Base-by-base conservation (phyloP, 2,113 vertebrate genomes). In the Podilymbus podiceps region DNA sequence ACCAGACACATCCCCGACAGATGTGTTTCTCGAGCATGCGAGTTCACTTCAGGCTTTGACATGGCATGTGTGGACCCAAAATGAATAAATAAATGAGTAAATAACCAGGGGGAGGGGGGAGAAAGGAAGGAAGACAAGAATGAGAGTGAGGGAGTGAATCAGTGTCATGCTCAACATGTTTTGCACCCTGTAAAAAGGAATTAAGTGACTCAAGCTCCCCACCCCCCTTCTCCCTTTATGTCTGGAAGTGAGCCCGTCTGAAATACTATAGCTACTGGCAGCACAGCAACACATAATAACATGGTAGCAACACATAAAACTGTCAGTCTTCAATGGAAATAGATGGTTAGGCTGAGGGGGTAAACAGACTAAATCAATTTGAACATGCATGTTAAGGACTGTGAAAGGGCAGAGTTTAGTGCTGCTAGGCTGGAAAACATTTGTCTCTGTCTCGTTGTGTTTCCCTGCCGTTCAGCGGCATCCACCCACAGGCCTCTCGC, bases 261-360 rank as follows among this genome's bases (percentile, higher is more conserved):
- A 98, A 99, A 98, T 93, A 97, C 98, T 98, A 98, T 98, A 97
- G 98, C 97, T 98, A 98, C 98, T 96, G 97, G 98, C 98, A 96
- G 98, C 97, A 89, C 97, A 98, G 97, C 97, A 97, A 98, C 97
- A 98, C 98, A 98, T 98, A 98, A 98, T 98, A 99, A 98, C 98
- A 98, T 98, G 98, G 98, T 98, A 98, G 98, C 97, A 91, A 98
- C 97, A 98, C 98, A 98, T 99, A 99, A 99, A 99, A 92, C 98
- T 99, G 99, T 99, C 99, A 98, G 97, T 97, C 97, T 97, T 94
- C 96, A 49, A 73, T 98, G 97, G 92, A 98, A 98, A 99, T 98
- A 95, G 98, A 98, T 98, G 98, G 98, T 95, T 97, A 97, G 97
- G 97, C 97, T 95, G 96, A 98, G 97, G 98, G 97, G 97, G 97